Base-by-base conservation (phyloP, 2,113 vertebrate genomes). In the Bolborhynchus lineola region DNA sequence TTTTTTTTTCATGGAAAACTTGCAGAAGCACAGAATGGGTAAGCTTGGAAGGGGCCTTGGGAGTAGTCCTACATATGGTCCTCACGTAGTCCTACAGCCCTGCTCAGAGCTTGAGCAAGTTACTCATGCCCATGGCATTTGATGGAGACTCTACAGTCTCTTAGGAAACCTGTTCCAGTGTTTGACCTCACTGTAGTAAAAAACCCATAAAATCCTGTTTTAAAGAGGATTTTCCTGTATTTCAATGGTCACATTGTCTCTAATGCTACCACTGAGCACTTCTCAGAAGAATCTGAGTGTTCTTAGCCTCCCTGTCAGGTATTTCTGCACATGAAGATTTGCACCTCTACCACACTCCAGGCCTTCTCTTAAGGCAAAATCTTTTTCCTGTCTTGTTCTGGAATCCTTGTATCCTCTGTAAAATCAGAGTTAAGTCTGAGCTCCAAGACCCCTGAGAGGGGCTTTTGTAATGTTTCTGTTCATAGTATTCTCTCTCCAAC, bases 281-380 rank as follows among this genome's bases (percentile, higher is more conserved):
- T 79, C 17, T 67, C n/a, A 50, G 60, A 86, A 76, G 25, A 77
- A 68, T 50, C 37, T 25, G 4, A 35, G 8, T 53, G 13, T 64
- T 39, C 53, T 76, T 46, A 89, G 20, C 21, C 15, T 65, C 17
- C 16, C 10, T 5, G 13, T 60, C 11, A 50, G 10, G 18, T 63
- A 59, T 62, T 84, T 80, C 31, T 63, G 67, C 9, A 42, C 1
- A 3, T 57, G 35, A 39, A 60, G 29, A 17, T 80, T 64, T n/a
- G 6, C 7, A 37, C 21, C 3, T 1, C 4, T 47, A 6, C 35
- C 10, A 26, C 10, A 5, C 2, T 49, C 11, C 25, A 50, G 39
- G 25, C 63, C 8, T 57, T 72, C 12, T 63, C 33, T 57, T 70
- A 37, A 65, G 23, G 44, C 28, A 35, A 69, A 59, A 47, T 5